Base-by-base conservation (phyloP, 1,140 invertebrate genomes). In the Penaeus japonicus region DNA sequence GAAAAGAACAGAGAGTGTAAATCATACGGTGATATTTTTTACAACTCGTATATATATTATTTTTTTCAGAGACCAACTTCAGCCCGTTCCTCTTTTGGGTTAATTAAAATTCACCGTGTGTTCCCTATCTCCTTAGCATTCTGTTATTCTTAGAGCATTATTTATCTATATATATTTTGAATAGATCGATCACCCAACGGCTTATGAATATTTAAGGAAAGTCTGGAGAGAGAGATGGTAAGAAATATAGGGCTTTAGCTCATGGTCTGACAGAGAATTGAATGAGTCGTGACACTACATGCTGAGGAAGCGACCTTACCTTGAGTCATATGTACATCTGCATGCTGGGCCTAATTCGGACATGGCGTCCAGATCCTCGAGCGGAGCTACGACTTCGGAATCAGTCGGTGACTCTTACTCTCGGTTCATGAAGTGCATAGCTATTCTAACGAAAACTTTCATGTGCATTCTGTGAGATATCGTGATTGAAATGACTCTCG, bases 201-300 rank as follows among this genome's bases (percentile, higher is more conserved):
- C 86, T 88, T 88, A 88, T 88, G 86, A 88, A 88, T 88, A 88
- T 88, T 88, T 83, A 88, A 77, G 86, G 86, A 88, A 84, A 88
- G 80, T 32, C 53, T 35, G 32, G 79, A 55, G 62, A 83, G 54
- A 84, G 65, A 84, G 80, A 84, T 59, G 80, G 70, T 24, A 88
- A 83, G 86, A 88, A 88, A 84, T 88, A 88, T 88, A 77, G 86
- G 86, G 86, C 86, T 88, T 88, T 88, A 88, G 80, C 83, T 88
- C 86, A 88, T 82, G 20, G 62, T 70, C 86, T 88, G 86, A 88
- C 86, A 88, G 81, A 55, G 81, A 88, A 88, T 88, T 88, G 86
- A 88, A 88, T 88, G 80, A 54, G 86, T 88, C 86, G 86, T 88
- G 86, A 84, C 86, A 88, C 86, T 62, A 77, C 86, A 88, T 75